Evolutionary conservation across 1,140 invertebrate genomes (phyloP), one percentile per base, ranked within the genome.

Genomic region (Euwallacea fornicatus): DNA sequence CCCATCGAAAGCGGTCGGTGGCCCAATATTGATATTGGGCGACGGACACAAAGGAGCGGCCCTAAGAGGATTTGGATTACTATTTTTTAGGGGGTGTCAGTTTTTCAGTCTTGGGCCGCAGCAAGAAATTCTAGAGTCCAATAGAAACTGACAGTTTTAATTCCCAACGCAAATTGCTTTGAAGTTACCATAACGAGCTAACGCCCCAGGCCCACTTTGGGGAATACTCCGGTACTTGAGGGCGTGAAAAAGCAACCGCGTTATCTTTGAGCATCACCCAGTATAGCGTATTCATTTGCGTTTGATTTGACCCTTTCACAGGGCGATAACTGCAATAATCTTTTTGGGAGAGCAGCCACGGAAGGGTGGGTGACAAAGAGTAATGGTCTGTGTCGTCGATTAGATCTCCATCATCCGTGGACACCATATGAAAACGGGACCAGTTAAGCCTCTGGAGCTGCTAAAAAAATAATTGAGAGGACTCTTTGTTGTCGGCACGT

Each of bases 61-160:
- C 68, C 58, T 77, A 77, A 77, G 76, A 73, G 76, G 76, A 77
- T 76, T 76, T 66, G 76, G 76, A 77, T 69, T 69, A 61, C 15
- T 67, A n/a, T 73, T 61, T 67, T 61, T 8, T 16, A 11, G 66
- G 69, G 74, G 76, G 74, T 75, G 42, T 41, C 42, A 43, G 42
- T 21, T 61, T 42, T 43, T 61, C 43, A 43, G 11, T 61, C 43
- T 11, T 61, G 3, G 59, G 42, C n/a, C 0, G 11, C 21, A 8
- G 59, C 59, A 61, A 9, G 11, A 42, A 16, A 41, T 10, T 42
- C 33, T 15, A 56, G 54, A 9, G 54, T n/a, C 16, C 62, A 59
- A 69, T 69, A 42, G n/a, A 43, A 56, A 21, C 63, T 56, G 67
- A 69, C 67, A 63, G 7, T 69, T 69, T 56, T 63, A 69, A 69